These are phyloP conservation scores for Oryzaephilus surinamensis DNA, from an alignment of 1,140 invertebrate species.

Conservation along the genomic window DNA sequence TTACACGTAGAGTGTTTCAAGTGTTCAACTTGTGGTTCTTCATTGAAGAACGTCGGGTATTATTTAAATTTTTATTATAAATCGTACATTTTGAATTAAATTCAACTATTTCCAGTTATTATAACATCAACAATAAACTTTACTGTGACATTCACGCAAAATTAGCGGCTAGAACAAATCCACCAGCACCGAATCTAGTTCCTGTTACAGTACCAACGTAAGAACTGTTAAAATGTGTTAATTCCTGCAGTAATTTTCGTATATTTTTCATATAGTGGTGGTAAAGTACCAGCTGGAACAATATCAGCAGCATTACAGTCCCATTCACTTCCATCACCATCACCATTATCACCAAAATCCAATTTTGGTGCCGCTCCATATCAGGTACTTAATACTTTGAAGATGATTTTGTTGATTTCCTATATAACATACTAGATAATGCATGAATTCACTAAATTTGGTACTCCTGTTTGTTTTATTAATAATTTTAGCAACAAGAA, in stretches of 20 bases:
- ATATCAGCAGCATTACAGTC: conserved; percentile 53
- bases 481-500: conserved; percentile 11
- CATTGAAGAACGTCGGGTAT: conserved; percentile 84
- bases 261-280: no score
- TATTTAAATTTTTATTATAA: conserved; percentile 1
- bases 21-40: conserved; percentile 88
- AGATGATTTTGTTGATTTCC: conserved; percentile 3
- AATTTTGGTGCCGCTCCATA: conserved; percentile 29
- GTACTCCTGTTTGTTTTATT: no score
- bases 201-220: conserved; percentile 74
- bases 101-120: conserved; percentile 47
- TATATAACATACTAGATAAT: no score
- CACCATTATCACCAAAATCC: conserved; percentile 43
- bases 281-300: conserved; percentile 50
- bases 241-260: conserved; percentile 10
- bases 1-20: conserved; percentile 96
- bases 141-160: conserved; percentile 95
- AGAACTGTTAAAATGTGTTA: conserved; percentile 36
- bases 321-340: conserved; percentile 32
- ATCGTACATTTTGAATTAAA: neutral
- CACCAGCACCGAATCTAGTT: conserved; percentile 60
- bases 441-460: conserved; percentile 1
- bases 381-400: conserved; percentile 23
- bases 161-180: conserved; percentile 72
- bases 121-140: conserved; percentile 90